Base-by-base conservation (phyloP, 2,797 vertebrate genomes). In the Mormyrops boulengeri region DNA sequence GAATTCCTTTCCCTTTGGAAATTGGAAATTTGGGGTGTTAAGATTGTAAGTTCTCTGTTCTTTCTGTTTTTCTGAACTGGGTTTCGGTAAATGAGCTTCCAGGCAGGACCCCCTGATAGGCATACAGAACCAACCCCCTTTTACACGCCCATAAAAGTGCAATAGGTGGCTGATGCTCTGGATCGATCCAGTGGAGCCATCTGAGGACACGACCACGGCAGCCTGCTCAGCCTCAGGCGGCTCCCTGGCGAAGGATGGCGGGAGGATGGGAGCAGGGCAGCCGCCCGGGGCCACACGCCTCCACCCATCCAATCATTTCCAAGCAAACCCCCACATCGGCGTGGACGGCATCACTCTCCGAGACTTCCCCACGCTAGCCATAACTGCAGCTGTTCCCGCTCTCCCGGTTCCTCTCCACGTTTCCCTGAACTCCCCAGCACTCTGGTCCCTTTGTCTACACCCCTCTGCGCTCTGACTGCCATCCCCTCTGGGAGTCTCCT, bases 1-100 rank as follows among this genome's bases (percentile, higher is more conserved):
- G 80, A 84, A 84, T 84, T 44, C 44, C 80, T 84, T n/a, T 84
- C 9, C 80, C 44, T 84, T 84, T 84, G 80, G 80, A 49, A 80
- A 80, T 41, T 80, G 73, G 73, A 80, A 44, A 44, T 44, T 41
- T 44, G 38, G 14, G 38, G 73, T 80, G 73, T 80, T 44, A 80
- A n/a, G 34, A 80, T 80, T 4, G 41, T 80, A 80, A 80, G 41
- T 41, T 44, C 17, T 41, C 73, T 73, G 73, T n/a, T 44, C 38
- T 80, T 80, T 80, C 30, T 77, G 69, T 69, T 30, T 69, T 69
- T 14, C 17, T 38, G 66, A 73, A 73, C 66, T 80, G 73, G 73
- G 73, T 80, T 44, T n/a, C 2, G 38, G 38, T 80, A 80, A 44
- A 80, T n/a, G 41, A 80, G 41, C 73, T 80, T 80, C 17, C 73